Conservation (phyloP, 1,140 invertebrate genomes). For the Venturia canescens region DNA sequence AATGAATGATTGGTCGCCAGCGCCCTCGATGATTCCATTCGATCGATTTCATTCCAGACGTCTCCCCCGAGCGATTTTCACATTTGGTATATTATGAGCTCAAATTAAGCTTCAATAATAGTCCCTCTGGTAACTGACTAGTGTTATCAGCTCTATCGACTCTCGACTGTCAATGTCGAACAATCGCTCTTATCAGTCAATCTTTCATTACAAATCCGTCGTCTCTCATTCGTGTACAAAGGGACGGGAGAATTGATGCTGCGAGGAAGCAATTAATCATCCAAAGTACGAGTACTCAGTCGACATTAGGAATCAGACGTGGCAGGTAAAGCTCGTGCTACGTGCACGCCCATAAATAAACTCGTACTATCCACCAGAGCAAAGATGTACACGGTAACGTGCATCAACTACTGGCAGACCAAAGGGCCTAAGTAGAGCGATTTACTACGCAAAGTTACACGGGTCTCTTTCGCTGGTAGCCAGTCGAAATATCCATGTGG, state of each 20-base stretch:
- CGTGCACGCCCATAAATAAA: constrained; percentile 29
- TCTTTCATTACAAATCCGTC: neutral
- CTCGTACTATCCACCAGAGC: neutral
- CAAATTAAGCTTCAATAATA: too few relatives aligned
- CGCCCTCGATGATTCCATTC: too few relatives aligned
- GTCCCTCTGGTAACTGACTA: too few relatives aligned
- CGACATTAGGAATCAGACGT: constrained; percentile 38
- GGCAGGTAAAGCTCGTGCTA: neutral
- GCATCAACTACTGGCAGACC: neutral
- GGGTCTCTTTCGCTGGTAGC: neutral
- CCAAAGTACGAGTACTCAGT: constrained; percentile 25
- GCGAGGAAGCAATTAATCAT: constrained; percentile 21
- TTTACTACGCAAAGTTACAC: neutral
- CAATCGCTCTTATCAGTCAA: neutral
- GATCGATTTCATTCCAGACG: too few relatives aligned
- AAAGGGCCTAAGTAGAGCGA: neutral
- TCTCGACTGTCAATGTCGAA: neutral
- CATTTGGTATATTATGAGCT: neutral
- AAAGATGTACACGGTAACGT: neutral
- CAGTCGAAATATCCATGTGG: neutral
- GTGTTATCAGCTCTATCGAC: neutral
- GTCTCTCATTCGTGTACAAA: neutral
- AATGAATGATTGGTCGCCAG: too few relatives aligned
- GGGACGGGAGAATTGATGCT: neutral
- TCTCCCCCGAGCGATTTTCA: too few relatives aligned